These are phyloP conservation scores for Tribolium castaneum DNA, from an alignment of 1,140 invertebrate species.

Conservation along the genomic window DNA sequence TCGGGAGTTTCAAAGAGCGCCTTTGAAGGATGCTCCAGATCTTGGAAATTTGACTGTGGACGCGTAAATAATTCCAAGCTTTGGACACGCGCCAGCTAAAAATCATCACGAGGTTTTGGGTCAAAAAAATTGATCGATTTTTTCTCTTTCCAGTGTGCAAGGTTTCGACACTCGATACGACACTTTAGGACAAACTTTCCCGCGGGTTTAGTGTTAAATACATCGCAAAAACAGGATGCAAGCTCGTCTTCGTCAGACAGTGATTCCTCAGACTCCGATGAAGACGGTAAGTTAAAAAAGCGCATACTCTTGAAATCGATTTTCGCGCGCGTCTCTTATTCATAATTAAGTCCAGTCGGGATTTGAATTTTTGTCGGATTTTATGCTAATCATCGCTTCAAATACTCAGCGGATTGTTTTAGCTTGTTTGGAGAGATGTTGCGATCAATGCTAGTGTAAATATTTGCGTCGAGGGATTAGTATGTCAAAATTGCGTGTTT, in stretches of 20 bases:
- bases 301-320: neutral
- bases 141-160: conserved; percentile 42
- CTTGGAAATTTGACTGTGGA: neutral
- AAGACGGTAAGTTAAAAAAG: conserved; percentile 41
- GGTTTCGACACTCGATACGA: conserved; percentile 36
- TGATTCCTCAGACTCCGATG: conserved; percentile 42
- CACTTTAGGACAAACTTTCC: conserved; percentile 39
- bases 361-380: neutral
- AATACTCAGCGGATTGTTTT: neutral
- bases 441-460: neutral
- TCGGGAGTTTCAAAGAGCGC: neutral
- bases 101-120: too few relatives aligned
- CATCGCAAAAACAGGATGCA: conserved; percentile 24
- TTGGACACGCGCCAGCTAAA: too few relatives aligned
- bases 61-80: too few relatives aligned
- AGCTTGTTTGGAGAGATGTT: neutral
- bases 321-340: neutral
- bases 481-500: neutral
- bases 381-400: neutral
- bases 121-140: neutral
- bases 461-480: neutral
- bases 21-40: neutral
- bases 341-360: neutral
- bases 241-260: conserved; percentile 39
- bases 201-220: conserved; percentile 39